A percentile compares a stretch with the other conserved stretches of the same genome.
Conservation (phyloP, 92 coral and sea anemone genomes). For the Zoanthus sociatus region DNA sequence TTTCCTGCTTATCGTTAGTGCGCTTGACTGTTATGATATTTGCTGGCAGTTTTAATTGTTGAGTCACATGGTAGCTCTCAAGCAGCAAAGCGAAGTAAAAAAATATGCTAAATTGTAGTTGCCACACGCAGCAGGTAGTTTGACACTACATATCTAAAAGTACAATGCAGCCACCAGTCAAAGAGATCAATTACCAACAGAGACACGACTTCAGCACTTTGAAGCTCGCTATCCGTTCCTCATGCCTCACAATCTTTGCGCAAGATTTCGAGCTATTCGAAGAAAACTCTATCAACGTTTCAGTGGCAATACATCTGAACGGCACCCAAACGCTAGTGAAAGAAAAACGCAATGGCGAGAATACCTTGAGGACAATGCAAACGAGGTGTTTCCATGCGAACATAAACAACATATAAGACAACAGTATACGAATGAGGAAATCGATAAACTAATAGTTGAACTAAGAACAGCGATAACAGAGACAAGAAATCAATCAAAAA, state of each 20-base stretch:
- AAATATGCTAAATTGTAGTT: neutral
- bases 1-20: too few relatives aligned
- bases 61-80: too few relatives aligned
- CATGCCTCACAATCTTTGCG: neutral
- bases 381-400: neutral
- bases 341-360: neutral
- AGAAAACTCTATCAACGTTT: neutral
- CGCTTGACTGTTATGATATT: too few relatives aligned
- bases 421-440: slow-evolving; percentile 22
- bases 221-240: neutral
- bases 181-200: neutral
- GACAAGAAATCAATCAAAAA: slow-evolving; percentile 26
- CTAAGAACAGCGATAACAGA: slow-evolving; percentile 26
- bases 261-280: neutral
- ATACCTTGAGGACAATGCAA: neutral
- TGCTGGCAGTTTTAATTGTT: too few relatives aligned
- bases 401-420: neutral
- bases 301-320: neutral
- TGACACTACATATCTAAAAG: neutral
- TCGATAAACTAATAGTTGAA: slow-evolving; percentile 40
- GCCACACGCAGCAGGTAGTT: neutral
- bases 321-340: neutral
- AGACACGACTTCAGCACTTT: neutral
- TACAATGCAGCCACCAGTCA: neutral
- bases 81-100: too few relatives aligned